Evolutionary conservation across 2,888 invertebrate genomes (phyloP), one percentile per base, ranked within the genome.

Genomic region (Andrena camellia): DNA sequence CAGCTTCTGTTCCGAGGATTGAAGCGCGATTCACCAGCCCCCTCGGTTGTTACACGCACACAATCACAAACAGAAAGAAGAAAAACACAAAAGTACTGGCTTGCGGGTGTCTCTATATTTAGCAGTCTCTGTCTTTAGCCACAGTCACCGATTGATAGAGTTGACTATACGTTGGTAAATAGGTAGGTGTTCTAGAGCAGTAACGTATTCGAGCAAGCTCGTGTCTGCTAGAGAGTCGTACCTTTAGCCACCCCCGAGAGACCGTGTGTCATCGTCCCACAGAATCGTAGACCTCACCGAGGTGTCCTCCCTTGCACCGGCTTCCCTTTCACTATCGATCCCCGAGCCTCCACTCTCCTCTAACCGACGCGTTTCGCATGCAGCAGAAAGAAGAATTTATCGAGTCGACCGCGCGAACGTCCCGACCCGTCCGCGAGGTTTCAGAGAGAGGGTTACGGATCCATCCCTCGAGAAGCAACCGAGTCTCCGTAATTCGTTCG

Each of bases 71-170:
- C n/a, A 74, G 50, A 78, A 54, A 33, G 60, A 67, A 79, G 75
- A 72, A 83, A 83, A 76, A 81, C 77, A 78, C 26, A 54, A 20
- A 78, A 64, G 59, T 81, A 77, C 70, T 84, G 84, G 88, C 85
- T 85, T 85, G 90, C 86, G 86, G 87, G 84, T 79, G 84, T 86
- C 80, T 86, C 89, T 91, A 92, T 92, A 91, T 91, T 92, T 93
- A 92, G 90, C 88, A 79, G 83, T 86, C 86, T 90, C 91, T 91
- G 91, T 92, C 84, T 92, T 91, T 91, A 91, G 90, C 87, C 76
- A 71, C 86, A 89, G 90, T 86, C 88, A 90, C 88, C 92, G 91
- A 92, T 91, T 93, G 91, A 92, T 92, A 91, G 89, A 93, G 87
- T 88, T 89, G 90, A 88, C 90, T 92, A 90, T 92, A 91, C 90